A percentile compares a stretch with the other conserved stretches of the same genome.
Conservation (phyloP, 2,113 vertebrate genomes). For the Chlorocebus sabaeus region DNA sequence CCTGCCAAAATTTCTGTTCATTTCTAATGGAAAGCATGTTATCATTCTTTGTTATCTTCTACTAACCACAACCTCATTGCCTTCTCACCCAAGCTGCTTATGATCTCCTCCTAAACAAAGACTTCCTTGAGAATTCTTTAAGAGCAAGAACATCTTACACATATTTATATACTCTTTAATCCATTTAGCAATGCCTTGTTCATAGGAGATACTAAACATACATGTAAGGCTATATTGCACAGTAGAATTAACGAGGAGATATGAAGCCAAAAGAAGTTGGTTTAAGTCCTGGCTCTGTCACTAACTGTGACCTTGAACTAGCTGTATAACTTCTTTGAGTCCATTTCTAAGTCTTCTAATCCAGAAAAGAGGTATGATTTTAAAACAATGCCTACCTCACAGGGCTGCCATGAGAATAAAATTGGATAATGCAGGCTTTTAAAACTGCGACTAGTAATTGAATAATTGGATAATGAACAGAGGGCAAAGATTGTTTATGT, state of each 20-base stretch:
- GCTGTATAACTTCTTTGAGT: neutral
- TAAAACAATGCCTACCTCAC: neutral
- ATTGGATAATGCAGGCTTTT: slow-evolving; percentile 51
- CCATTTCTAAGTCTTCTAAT: slow-evolving; percentile 32
- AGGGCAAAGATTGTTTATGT: slow-evolving; percentile 37
- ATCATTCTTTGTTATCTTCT: neutral
- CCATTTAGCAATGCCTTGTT: neutral
- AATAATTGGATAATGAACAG: slow-evolving; percentile 56
- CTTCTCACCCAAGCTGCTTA: slow-evolving; percentile 20
- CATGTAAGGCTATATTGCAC: neutral
- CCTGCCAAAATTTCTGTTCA: neutral
- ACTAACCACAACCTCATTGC: neutral
- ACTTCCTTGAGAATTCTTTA: neutral
- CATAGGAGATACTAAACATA: neutral
- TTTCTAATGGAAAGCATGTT: slow-evolving; percentile 25
- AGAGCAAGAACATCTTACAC: neutral
- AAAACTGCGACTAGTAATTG: slow-evolving; percentile 46
- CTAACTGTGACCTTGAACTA: neutral
- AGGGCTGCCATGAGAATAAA: slow-evolving; percentile 42
- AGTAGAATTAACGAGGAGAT: neutral
- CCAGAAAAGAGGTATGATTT: slow-evolving; percentile 15
- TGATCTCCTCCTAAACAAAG: neutral
- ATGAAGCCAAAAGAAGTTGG: neutral
- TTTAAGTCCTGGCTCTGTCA: neutral
- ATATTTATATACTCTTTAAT: neutral